Base-by-base conservation (phyloP, 2,888 invertebrate species). In the Nomada ferruginata region DNA sequence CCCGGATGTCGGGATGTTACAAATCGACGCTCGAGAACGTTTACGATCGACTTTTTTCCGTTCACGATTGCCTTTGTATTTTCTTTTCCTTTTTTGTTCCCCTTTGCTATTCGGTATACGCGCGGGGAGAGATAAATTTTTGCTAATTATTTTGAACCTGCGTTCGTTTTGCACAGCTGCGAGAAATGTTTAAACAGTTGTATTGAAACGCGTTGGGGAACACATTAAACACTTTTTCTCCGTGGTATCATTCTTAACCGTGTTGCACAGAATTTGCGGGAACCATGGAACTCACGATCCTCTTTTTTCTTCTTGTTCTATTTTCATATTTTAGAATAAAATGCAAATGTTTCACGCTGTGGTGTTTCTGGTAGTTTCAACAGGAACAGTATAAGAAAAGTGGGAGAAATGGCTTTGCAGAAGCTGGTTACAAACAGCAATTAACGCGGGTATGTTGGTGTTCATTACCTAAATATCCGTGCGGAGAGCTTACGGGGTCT, bases 381-480 rank as follows among this genome's bases (percentile, higher is more conserved):
- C 53, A 11, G 13, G 57, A 66, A 68, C 57, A 18, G 26, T 18
- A 11, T 53, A 74, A 69, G 76, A 70, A 82, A 70, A 70, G 68
- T 83, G 65, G 57, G 13, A 26, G 77, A 42, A 81, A 73, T 65
- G 65, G 52, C 66, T 44, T 15, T 11, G 60, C 55, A 18, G 59
- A 36, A 78, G 69, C 60, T 52, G 78, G 63, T 76, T 76, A 59
- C 79, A 70, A 76, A 82, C 72, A 73, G 79, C 82, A 82, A 79
- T 84, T 82, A 84, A 84, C 82, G 59, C 63, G 64, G 75, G 75
- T 71, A 72, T 60, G 82, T 82, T 23, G 57, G 61, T 23, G 60
- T 72, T 76, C 83, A 78, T 84, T 84, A 84, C 64, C 82, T 71
- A 81, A 81, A 78, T 81, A 84, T 77, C 81, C 69, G 60, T 26